phyloP scores from a whole-genome alignment of 2,113 vertebrate species.

The Gymnorhina tibicen region DNA sequence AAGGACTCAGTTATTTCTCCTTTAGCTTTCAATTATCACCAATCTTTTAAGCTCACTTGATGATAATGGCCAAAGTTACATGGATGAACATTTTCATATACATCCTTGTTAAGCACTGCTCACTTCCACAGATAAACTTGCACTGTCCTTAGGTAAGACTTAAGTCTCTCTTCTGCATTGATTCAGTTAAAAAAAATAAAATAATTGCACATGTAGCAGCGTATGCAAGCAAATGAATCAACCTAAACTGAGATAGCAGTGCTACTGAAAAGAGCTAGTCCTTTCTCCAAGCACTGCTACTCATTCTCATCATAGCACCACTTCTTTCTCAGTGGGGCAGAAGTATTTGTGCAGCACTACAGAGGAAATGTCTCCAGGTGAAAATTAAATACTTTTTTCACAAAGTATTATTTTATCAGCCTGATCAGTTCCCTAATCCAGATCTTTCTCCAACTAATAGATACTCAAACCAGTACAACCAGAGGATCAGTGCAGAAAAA shows the following conservation, averaged over 20 bases:
- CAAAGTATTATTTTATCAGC: neutral
- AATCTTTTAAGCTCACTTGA: neutral
- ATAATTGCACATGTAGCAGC: neutral
- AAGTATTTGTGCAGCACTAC: neutral
- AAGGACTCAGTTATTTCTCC: neutral
- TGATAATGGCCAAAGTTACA: neutral
- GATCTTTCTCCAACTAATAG: neutral
- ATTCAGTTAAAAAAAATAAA: neutral
- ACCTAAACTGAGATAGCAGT: neutral
- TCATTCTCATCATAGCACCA: neutral
- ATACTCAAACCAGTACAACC: neutral
- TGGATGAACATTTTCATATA: neutral
- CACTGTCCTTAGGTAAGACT: neutral
- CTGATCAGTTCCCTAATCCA: neutral
- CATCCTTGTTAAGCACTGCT: neutral
- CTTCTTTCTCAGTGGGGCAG: neutral
- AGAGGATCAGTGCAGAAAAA: neutral
- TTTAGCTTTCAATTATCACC: neutral
- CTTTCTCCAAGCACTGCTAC: neutral
- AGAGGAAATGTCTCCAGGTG: neutral
- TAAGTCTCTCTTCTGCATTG: neutral
- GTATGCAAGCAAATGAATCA: neutral
- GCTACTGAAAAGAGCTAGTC: neutral
- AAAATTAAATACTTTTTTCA: neutral
- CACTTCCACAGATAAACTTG: neutral